Evolutionary conservation across 1,140 invertebrate species (phyloP).

Genomic region (Radopholus similis): DNA sequence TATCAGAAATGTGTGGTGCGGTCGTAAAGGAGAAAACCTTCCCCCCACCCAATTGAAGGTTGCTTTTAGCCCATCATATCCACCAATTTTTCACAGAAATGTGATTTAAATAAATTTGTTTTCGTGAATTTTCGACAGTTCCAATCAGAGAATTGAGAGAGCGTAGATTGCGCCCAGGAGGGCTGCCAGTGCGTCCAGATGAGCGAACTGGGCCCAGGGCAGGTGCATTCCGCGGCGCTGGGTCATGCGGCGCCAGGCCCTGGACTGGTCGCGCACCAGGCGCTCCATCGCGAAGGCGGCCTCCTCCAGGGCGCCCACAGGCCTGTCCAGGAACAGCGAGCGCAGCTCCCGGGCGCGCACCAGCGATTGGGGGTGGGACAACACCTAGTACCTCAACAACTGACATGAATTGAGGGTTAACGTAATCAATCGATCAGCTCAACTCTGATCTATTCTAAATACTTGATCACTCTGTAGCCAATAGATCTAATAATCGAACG

Average conservation of each 20-base stretch:
- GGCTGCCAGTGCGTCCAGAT: constrained; percentile 3
- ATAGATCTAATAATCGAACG: background rate
- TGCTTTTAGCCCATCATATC: too few species aligned
- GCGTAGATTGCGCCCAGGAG: too few species aligned
- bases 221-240: constrained; percentile 4
- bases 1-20: too few species aligned
- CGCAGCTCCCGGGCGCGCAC: constrained; percentile 5
- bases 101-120: too few species aligned
- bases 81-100: too few species aligned
- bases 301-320: constrained; percentile 12
- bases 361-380: constrained; percentile 4
- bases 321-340: constrained; percentile 17
- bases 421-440: background rate
- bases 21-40: too few species aligned
- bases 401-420: background rate
- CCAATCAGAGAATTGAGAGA: too few species aligned
- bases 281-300: constrained; percentile 3
- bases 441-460: background rate
- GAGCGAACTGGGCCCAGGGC: background rate
- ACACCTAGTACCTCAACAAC: constrained; percentile 2
- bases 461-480: background rate
- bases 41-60: too few species aligned
- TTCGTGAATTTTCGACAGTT: too few species aligned
- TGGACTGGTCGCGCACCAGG: background rate
- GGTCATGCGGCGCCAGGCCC: background rate